These are phyloP conservation scores for Cryptotis parvus DNA, from an alignment of 2,113 vertebrate species.

Conservation along the genomic window DNA sequence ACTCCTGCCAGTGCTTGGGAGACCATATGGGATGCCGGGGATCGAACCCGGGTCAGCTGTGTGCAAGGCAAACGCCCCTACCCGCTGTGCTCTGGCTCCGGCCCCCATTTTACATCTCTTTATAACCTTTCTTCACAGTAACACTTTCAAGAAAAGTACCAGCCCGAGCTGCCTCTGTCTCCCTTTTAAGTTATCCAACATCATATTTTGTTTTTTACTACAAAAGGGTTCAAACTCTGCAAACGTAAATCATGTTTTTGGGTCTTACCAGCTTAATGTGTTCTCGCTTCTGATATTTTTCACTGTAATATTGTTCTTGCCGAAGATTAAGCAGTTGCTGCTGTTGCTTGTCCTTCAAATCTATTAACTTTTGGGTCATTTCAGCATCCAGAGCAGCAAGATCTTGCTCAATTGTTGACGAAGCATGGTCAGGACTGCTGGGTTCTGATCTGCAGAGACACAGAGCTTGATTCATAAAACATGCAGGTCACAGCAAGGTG, in stretches of 20 bases:
- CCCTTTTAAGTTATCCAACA: not conserved
- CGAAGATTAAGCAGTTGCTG: constrained; percentile 96
- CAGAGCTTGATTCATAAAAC: constrained; percentile 44
- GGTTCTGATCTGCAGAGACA: constrained; percentile 87
- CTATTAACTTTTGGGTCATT: constrained; percentile 91
- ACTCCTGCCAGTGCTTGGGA: no score
- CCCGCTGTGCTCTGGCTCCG: no score
- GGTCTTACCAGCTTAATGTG: constrained; percentile 95
- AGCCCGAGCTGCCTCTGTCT: not conserved
- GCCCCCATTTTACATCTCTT: not conserved
- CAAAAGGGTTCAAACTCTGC: not conserved
- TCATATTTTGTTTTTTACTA: not conserved
- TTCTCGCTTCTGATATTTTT: constrained; percentile 98
- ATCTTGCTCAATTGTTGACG: constrained; percentile 93
- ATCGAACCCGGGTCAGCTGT: no score
- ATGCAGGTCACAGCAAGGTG: not conserved
- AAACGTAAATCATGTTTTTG: not conserved
- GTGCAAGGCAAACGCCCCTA: no score
- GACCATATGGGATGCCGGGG: no score
- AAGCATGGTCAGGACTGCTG: constrained; percentile 92
- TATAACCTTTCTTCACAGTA: not conserved
- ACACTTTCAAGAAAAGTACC: not conserved
- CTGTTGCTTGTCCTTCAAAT: constrained; percentile 96
- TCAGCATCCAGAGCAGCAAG: constrained; percentile 93
- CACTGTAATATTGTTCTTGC: constrained; percentile 98